Percentiles rank a stretch among this genome's conserved stretches.
Conservation (phyloP, 2,797 vertebrate genomes). For the Propithecus perrieri region DNA sequence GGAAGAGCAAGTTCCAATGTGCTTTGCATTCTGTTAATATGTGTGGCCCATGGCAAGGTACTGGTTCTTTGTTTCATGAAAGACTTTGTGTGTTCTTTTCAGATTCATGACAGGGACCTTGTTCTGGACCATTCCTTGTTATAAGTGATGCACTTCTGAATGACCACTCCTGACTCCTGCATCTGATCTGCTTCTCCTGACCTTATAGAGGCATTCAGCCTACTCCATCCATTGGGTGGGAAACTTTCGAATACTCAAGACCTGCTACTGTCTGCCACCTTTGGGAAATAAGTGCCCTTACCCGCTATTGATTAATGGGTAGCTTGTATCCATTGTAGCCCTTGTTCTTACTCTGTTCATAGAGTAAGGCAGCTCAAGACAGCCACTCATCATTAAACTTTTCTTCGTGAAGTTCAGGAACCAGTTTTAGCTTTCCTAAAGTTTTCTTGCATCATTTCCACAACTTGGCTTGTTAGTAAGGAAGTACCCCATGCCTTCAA, state of each 20-base stretch:
- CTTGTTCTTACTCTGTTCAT: not conserved
- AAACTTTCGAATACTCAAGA: not conserved
- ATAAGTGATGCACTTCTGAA: not conserved
- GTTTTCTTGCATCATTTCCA: not conserved
- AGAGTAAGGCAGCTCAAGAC: not conserved
- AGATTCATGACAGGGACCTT: not conserved
- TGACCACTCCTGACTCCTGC: not conserved
- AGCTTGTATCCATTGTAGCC: not conserved
- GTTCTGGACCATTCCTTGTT: not conserved
- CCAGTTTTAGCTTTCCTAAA: too few species aligned
- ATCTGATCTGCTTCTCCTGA: not conserved
- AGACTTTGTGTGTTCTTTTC: not conserved
- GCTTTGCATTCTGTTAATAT: not conserved
- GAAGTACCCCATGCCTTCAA: not conserved
- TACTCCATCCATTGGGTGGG: not conserved
- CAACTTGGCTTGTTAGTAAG: not conserved
- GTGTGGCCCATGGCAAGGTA: not conserved
- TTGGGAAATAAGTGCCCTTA: not conserved
- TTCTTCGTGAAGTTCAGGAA: not conserved
- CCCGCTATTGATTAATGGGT: not conserved
- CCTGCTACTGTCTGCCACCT: not conserved
- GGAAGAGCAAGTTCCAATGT: not conserved
- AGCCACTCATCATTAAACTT: not conserved
- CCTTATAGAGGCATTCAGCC: not conserved
- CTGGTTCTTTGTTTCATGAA: slow-evolving; percentile 17